Conservation (phyloP, 1,140 invertebrate genomes). For the Bombus consobrinus region DNA sequence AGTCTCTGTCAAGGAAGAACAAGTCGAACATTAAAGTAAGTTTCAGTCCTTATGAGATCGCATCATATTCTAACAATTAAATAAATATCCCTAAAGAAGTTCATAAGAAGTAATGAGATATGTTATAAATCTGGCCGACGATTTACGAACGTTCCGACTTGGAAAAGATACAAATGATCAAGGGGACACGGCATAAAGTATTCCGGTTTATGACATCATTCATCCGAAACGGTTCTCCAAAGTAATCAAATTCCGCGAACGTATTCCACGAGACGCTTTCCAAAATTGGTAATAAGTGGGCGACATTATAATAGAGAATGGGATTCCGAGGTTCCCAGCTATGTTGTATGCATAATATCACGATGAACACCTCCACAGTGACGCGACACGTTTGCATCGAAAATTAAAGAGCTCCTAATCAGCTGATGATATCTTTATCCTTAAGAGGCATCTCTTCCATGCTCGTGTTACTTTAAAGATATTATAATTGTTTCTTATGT, state of each 20-base stretch:
- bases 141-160: neutral
- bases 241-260: constrained; percentile 24
- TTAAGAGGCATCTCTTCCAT: no score
- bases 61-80: neutral
- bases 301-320: constrained; percentile 44
- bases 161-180: neutral
- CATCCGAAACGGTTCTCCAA: neutral
- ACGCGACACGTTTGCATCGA: neutral
- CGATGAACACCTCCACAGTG: constrained; percentile 15
- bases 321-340: neutral
- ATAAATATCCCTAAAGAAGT: neutral
- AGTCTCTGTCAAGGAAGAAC: constrained; percentile 85
- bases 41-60: neutral
- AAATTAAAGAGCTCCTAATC: neutral
- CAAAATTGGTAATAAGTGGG: constrained; percentile 65
- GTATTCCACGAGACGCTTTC: constrained; percentile 42
- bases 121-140: neutral
- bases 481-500: no score
- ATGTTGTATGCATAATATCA: neutral
- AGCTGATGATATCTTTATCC: neutral
- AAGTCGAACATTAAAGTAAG: constrained; percentile 82
- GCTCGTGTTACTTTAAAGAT: no score
- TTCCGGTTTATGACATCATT: constrained; percentile 58
- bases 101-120: neutral
- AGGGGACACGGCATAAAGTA: no score